phyloP scores from a whole-genome alignment of 2,797 vertebrate species.

The Anableps anableps region DNA sequence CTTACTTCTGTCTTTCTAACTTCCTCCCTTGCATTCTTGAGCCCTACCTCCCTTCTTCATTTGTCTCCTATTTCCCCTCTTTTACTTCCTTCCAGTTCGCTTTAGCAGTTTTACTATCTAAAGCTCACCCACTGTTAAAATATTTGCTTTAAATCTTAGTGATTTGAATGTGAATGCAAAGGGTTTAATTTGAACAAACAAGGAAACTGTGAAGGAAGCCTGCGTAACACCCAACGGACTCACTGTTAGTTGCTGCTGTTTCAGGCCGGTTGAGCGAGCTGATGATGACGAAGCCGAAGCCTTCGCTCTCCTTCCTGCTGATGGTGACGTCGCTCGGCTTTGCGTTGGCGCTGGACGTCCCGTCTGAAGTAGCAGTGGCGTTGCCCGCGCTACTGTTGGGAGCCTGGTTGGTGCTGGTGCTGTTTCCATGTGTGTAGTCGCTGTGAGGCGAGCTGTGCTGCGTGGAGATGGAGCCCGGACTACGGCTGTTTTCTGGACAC shows the following conservation, averaged over 20 bases:
- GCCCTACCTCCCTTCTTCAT: too few relatives aligned
- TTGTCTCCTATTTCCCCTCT: too few relatives aligned
- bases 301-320: slow-evolving; percentile 96
- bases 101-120: neutral
- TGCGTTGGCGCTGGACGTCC: slow-evolving; percentile 79
- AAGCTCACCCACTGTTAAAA: neutral
- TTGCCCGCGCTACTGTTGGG: slow-evolving; percentile 74
- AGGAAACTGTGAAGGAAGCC: too few relatives aligned
- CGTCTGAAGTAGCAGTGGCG: slow-evolving; percentile 79
- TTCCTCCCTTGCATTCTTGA: neutral
- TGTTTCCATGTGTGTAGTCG: slow-evolving; percentile 91
- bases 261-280: slow-evolving; percentile 97
- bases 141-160: neutral
- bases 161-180: too few relatives aligned
- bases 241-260: slow-evolving; percentile 87
- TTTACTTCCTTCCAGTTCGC: neutral
- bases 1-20: too few relatives aligned
- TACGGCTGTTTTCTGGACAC: slow-evolving; percentile 94
- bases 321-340: slow-evolving; percentile 92
- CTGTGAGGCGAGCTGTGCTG: slow-evolving; percentile 98
- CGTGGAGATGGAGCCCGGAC: slow-evolving; percentile 92
- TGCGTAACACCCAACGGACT: slow-evolving; percentile 55
- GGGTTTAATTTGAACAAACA: too few relatives aligned
- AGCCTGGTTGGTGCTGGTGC: slow-evolving; percentile 79
- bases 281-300: slow-evolving; percentile 99